These are phyloP conservation scores for Amia ocellicauda DNA, from an alignment of 2,113 vertebrate genomes.

Conservation along the genomic window DNA sequence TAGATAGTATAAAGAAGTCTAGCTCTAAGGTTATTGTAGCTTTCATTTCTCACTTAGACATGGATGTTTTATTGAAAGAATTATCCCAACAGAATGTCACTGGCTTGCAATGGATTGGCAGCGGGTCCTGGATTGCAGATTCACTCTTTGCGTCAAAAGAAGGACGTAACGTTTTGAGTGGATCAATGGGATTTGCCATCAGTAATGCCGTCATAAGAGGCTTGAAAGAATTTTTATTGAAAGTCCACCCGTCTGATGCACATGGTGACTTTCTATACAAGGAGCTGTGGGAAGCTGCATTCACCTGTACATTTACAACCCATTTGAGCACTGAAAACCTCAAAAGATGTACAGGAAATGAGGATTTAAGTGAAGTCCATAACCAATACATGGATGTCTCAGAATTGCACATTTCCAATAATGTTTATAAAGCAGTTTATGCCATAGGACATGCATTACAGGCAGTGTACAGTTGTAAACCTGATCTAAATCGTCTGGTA, in stretches of 20 bases:
- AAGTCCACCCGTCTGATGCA: slow-evolving; percentile 44
- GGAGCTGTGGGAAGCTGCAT: slow-evolving; percentile 58
- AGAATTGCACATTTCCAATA: slow-evolving; percentile 54
- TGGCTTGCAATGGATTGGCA: slow-evolving; percentile 66
- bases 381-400: slow-evolving; percentile 56
- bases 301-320: slow-evolving; percentile 44
- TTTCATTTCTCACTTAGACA: slow-evolving; percentile 50
- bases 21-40: slow-evolving; percentile 56
- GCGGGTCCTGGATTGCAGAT: slow-evolving; percentile 59
- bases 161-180: slow-evolving; percentile 47
- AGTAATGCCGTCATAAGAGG: slow-evolving; percentile 50
- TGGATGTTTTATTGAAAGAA: slow-evolving; percentile 43
- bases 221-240: slow-evolving; percentile 54
- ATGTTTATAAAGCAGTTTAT: slow-evolving; percentile 63
- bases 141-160: slow-evolving; percentile 43
- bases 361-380: slow-evolving; percentile 45
- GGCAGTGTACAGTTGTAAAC: slow-evolving; percentile 34
- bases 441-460: slow-evolving; percentile 60
- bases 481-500: slow-evolving; percentile 15
- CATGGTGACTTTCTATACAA: slow-evolving; percentile 45
- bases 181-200: slow-evolving; percentile 61
- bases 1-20: slow-evolving; percentile 53
- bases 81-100: slow-evolving; percentile 53
- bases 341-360: slow-evolving; percentile 48
- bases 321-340: neutral